These are phyloP conservation scores for Intellagama lesueurii DNA, from an alignment of 2,797 vertebrate genomes.

Conservation along the genomic window DNA sequence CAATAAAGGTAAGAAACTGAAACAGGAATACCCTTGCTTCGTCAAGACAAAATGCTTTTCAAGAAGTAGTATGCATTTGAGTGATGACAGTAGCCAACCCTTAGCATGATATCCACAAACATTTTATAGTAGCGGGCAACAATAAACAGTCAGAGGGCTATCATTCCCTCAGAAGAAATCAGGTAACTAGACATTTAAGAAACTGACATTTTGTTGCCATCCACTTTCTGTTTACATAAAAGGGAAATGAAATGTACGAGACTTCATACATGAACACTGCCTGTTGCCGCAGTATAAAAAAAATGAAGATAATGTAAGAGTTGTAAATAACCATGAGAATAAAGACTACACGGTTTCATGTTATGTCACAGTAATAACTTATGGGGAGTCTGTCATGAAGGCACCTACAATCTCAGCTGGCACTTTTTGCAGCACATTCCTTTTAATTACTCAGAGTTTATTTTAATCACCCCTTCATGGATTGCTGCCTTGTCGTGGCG, in stretches of 20 bases:
- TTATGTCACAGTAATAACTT: neutral
- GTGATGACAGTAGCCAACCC: neutral
- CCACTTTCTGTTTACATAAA: neutral
- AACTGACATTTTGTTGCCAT: neutral
- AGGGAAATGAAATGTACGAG: neutral
- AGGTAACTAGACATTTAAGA: neutral
- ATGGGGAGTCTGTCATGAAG: neutral
- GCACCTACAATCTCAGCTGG: neutral
- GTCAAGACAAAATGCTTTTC: neutral
- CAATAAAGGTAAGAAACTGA: neutral
- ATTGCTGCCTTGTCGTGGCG: no score
- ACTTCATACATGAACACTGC: neutral
- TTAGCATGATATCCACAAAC: neutral
- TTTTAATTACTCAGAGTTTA: neutral
- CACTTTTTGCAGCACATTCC: neutral
- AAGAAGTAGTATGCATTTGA: no score
- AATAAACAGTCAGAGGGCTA: neutral
- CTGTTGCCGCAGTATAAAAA: neutral
- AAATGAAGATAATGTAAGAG: neutral
- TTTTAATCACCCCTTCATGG: no score
- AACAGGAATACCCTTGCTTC: neutral
- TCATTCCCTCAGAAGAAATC: neutral
- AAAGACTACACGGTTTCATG: neutral
- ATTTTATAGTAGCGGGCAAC: neutral
- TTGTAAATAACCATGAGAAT: neutral